Conservation (phyloP, 2,113 vertebrate genomes). For the Epinephelus fuscoguttatus region DNA sequence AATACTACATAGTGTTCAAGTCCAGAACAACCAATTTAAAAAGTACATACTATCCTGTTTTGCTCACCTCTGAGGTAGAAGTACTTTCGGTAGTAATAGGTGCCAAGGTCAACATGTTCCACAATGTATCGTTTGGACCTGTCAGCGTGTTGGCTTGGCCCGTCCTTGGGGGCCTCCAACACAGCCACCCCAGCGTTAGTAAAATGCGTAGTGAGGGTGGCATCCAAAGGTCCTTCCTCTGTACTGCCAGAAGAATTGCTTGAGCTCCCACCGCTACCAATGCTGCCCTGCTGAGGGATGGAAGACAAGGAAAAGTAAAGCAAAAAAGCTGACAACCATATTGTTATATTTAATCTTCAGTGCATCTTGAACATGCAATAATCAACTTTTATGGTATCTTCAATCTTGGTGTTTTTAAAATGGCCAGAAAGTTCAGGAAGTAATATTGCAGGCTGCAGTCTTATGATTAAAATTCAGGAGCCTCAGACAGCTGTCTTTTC, state of each 20-base stretch:
- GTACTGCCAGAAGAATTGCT: constrained; percentile 85
- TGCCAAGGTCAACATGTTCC: constrained; percentile 96
- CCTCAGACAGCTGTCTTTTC: background rate
- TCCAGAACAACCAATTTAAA: background rate
- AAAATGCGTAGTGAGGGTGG: constrained; percentile 91
- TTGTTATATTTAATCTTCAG: background rate
- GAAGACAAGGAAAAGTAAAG: constrained; percentile 30
- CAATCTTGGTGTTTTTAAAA: background rate
- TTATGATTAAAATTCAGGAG: background rate
- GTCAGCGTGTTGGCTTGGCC: constrained; percentile 91
- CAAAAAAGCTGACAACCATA: background rate
- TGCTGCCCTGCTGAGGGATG: constrained; percentile 87
- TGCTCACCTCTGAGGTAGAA: constrained; percentile 97
- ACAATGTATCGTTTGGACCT: constrained; percentile 94
- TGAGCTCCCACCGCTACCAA: constrained; percentile 83
- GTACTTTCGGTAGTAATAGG: constrained; percentile 97
- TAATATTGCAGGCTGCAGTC: background rate
- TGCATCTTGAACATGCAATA: background rate
- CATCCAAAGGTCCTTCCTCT: constrained; percentile 92
- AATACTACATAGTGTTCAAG: background rate
- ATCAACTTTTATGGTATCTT: background rate
- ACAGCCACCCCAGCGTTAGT: constrained; percentile 97
- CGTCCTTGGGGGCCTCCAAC: constrained; percentile 94
- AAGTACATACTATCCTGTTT: background rate
- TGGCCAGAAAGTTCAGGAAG: background rate